Base-by-base conservation (phyloP, 2,797 vertebrate species). In the Phrynocephalus forsythii region DNA sequence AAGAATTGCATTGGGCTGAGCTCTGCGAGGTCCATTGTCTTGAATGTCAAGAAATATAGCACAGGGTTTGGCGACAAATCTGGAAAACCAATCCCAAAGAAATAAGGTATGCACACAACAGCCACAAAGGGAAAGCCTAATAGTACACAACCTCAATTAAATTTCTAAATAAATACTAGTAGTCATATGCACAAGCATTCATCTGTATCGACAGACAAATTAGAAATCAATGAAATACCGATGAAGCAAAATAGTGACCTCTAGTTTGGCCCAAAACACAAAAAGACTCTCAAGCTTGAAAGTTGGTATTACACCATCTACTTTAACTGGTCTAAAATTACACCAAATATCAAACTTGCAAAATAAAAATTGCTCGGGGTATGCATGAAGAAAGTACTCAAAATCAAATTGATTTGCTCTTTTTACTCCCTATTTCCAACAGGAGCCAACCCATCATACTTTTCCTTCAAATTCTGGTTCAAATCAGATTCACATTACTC, bases 51-150 rank as follows among this genome's bases (percentile, higher is more conserved):
- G 95, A 95, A 96, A 97, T 93, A 97, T 96, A 95, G 98, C 98
- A 96, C 98, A 98, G 72, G 98, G 98, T 92, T 97, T 98, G 95
- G 98, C 98, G 95, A 99, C 97, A 94, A 99, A 98, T 96, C 98
- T 99, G 96, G 24, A 95, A 95, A 63, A 67, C 22, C 60, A 93
- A 88, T 79, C 24, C 5, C n/a, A 2, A 87, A 92, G 30, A 85
- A 38, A 75, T 71, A 68, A 78, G 28, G 9, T 33, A 87, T 33
- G 50, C 15, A 48, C 10, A 72, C 91, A 84, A 92, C 16, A 89
- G 76, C 33, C 15, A 56, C 79, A 52, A 0, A 0, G 1, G 11
- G 30, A 0, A 6, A 82, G 63, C 15, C 24, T 15, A 30, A 52
- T 63, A 63, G 56, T 66, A 66, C 28, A n/a, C 11, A 82, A 33